Base-by-base conservation (phyloP, 2,113 vertebrate genomes). In the Calyptomena viridis region DNA sequence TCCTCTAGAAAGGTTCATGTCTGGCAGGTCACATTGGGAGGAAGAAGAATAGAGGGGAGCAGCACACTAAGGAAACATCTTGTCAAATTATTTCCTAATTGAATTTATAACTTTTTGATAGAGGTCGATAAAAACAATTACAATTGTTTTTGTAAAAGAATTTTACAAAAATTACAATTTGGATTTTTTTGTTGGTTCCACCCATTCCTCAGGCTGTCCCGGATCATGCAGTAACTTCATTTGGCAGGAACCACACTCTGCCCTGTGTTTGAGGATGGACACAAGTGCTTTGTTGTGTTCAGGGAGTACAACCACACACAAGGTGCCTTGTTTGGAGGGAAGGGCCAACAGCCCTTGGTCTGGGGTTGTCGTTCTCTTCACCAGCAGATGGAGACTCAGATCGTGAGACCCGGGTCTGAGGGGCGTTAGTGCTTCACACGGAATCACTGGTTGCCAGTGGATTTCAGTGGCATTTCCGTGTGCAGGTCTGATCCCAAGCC, bases 381-480 rank as follows among this genome's bases (percentile, higher is more conserved):
- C 77, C 89, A 96, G 68, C 91, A 95, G 87, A 91, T 82, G 96
- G 92, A 96, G 91, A 94, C 80, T 80, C 91, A 91, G 87, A 71
- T 80, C 3, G 0, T 39, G 60, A 75, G 73, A 84, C 42, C 59
- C 2, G 0, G 55, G 62, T 21, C 69, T 49, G 55, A 25, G 46
- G 46, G 9, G 5, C 16, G 37, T 33, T 40, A 2, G 8, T 31
- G 72, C 42, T 27, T 44, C 14, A 33, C 69, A 23, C 14, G 7
- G 8, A 21, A 44, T 8, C 60, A 31, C 49, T 17, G 42, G 33
- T 47, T 84, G 75, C 23, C 53, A 7, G 47, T 6, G 58, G 20
- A 63, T n/a, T 73, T 37, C 52, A 42, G 25, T 3, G 40, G 16
- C 27, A 60, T 37, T 39, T 79, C 49, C 79, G 11, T 11, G 31